Evolutionary conservation across 1,140 invertebrate species (phyloP), one percentile per base, ranked within the genome.

Genomic region (Papilio polyxenes): DNA sequence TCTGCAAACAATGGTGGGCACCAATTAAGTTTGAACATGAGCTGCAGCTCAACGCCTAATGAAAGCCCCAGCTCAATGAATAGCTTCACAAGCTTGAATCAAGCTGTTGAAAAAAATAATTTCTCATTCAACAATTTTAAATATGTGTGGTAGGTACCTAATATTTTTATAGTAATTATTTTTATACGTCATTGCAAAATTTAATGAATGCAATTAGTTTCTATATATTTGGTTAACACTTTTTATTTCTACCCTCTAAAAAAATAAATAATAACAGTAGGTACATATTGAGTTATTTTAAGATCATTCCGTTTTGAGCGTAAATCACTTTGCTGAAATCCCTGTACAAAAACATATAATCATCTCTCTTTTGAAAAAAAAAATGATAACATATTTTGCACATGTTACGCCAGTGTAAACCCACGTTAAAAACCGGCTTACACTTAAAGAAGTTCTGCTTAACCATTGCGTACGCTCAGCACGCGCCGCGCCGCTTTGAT

Each of bases 11-110:
- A 69, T 69, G 10, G 65, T 69, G 10, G 9, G 65, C 65, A 31
- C 31, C 65, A 72, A 72, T 72, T 72, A 72, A 72, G 65, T 23
- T 37, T 72, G 65, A 72, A 72, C 13, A 37, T 11, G 11, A 37
- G 65, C 65, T 72, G 65, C 65, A 72, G 65, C 62, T 31, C 20
- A 65, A 65, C 62, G 62, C 31, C 31, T 72, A 72, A 72, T 72
- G 65, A 72, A 72, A 72, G 31, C 65, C 59, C 59, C 11, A 72
- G 65, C 65, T 72, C 65, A 40, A 72, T 72, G 65, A 72, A 72
- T 72, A 72, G 65, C 65, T 72, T 40, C 65, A 10, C 65, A 17
- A 72, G 65, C 65, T 72, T 72, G 11, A 72, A 40, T 40, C 65
- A 72, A 72, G 65, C 65, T 72, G 65, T 72, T 72, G 17, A 31